Base-by-base conservation (phyloP, 2,797 vertebrate genomes). In the Scarus forsteni region DNA sequence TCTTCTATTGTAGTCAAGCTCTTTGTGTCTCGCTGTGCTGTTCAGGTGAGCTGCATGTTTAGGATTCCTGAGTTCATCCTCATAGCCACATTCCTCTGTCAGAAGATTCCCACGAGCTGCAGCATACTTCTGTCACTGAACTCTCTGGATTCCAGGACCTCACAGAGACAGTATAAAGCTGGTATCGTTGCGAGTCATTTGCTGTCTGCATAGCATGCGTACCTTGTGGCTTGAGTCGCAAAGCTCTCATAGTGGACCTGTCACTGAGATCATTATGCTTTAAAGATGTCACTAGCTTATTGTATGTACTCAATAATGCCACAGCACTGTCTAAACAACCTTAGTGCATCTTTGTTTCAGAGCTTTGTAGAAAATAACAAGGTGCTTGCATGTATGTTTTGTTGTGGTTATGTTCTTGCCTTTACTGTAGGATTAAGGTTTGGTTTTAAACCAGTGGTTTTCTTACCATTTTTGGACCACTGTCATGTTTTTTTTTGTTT, bases 81-180 rank as follows among this genome's bases (percentile, higher is more conserved):
- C 59, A 48, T 35, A 34, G 60, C 51, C 54, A 40, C 79, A 84
- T 84, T 85, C 72, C 69, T 0, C 8, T 12, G 39, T 58, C 44
- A 36, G 73, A 40, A 67, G 60, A 50, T 89, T 91, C 87, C 87
- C 88, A 90, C 46, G 75, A 83, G 66, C 79, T 64, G 67, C 48
- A 27, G 66, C 60, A 40, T 69, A 38, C 48, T 80, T 66, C 12
- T 64, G 52, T 74, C 60, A 51, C 74, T 66, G 67, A 70, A 16
- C 59, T 19, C 38, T 11, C 43, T 15, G 19, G 44, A 55, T 57
- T 50, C 10, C 19, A 55, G 27, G 10, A 15, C 46, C 39, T 70
- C n/a, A 50, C 2, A 1, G 27, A 13, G 19, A 50, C 45, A 52
- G 19, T 49, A 66, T 67, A 66, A 70, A 65, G 60, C 59, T 35